Base-by-base conservation (phyloP, 2,888 invertebrate genomes). In the Dasypogon diadema region DNA sequence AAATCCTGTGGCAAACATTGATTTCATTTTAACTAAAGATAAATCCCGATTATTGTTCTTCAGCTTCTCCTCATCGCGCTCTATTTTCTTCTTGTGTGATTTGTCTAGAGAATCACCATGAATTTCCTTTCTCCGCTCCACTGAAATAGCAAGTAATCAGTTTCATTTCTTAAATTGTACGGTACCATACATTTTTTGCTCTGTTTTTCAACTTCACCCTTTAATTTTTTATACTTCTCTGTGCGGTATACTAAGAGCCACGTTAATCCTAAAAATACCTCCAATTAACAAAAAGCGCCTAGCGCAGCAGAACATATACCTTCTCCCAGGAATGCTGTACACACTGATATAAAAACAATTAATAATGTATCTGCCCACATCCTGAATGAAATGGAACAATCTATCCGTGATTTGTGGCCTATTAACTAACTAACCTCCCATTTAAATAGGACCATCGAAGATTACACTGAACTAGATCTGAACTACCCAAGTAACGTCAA, bases 1-100 rank as follows among this genome's bases (percentile, higher is more conserved):
- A 89, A 99, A 98, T 79, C 99, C 98, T 84, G 99, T 99, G 2
- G 98, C 99, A 90, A 99, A 96, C 99, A 99, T 99, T 0, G 99
- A 99, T 86, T 99, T 99, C 99, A 99, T 99, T 88, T 99, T 99
- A 0, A 98, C 99, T 83, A 99, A 89, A 2, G 98, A 98, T 77
- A 99, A 89, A 87, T 99, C 99, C 80, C 99, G 90, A 83, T 98
- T 99, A 82, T 98, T 98, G 82, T 96, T 97, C 85, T 99, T 99
- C 72, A 99, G 87, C 80, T 95, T 92, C 86, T 99, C 99, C 85
- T 99, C 99, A 87, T 99, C 99, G 58, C 98, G 88, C 86, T 98
- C 97, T 82, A 98, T 93, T 87, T 98, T 98, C 85, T 97, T 97
- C 84, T 98, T 97, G 78, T 95, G 95, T 78, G 96, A 95, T 84